These are phyloP conservation scores for Temnothorax unifasciatus DNA, from an alignment of 2,888 invertebrate genomes.

Conservation along the genomic window DNA sequence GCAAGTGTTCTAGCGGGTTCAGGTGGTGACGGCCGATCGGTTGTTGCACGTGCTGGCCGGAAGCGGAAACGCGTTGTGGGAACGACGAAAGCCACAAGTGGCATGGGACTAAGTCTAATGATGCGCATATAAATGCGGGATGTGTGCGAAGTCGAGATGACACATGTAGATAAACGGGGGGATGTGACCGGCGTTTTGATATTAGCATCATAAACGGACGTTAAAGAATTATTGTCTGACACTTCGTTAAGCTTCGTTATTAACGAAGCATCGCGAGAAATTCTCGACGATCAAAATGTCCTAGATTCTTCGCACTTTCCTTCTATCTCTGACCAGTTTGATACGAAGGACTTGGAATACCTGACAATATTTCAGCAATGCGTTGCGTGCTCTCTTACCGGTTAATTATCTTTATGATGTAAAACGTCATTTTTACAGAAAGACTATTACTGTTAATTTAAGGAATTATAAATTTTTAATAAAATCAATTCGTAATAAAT, in stretches of 20 bases:
- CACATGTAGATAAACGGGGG: constrained; percentile 76
- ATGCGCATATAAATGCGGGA: constrained; percentile 81
- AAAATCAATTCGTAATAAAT: no score
- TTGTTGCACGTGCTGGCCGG: constrained; percentile 80
- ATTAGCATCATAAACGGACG: constrained; percentile 43
- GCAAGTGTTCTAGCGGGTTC: constrained; percentile 63
- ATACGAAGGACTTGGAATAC: no score
- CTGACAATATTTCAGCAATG: no score
- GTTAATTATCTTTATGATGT: no score
- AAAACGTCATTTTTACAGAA: no score
- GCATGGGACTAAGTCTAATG: constrained; percentile 76
- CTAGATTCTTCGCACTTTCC: neutral
- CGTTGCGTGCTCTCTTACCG: no score
- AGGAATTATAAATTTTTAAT: no score
- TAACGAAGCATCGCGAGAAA: constrained; percentile 6
- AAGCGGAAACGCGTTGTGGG: constrained; percentile 83
- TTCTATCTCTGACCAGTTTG: neutral
- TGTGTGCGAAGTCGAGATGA: constrained; percentile 76
- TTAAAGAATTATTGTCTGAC: constrained; percentile 23
- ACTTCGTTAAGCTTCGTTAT: constrained; percentile 36
- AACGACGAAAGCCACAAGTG: constrained; percentile 79
- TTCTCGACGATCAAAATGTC: neutral
- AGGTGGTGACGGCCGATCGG: constrained; percentile 72
- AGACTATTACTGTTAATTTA: no score
- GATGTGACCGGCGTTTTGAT: constrained; percentile 70